Evolutionary conservation across 1,140 invertebrate genomes (phyloP).

Genomic region (Drosophila sp.): DNA sequence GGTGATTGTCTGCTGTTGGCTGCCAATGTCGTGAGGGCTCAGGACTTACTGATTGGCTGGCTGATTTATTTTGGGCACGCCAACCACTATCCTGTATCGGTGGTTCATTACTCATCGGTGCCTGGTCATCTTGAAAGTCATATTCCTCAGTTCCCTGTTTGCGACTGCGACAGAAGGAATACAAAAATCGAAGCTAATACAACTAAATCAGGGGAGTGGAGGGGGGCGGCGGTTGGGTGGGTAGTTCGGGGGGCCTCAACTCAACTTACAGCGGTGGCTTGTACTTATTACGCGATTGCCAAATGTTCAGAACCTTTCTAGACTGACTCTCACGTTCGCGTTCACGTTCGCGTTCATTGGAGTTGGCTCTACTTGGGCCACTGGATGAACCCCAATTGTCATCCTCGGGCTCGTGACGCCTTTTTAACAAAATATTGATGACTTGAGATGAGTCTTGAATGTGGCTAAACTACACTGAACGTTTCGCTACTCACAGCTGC

Average conservation of each 20-base stretch:
- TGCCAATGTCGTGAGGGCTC: constrained; percentile 38
- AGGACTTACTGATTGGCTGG: constrained; percentile 42
- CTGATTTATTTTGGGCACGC: constrained; percentile 45
- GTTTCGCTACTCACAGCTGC: constrained; percentile 66
- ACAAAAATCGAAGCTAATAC: neutral
- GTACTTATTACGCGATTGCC: constrained; percentile 62
- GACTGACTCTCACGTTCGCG: constrained; percentile 54
- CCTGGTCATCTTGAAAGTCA: constrained; percentile 54
- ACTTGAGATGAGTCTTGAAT: constrained; percentile 27
- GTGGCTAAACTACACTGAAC: constrained; percentile 19
- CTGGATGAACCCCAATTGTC: constrained; percentile 81
- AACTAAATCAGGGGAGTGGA: neutral
- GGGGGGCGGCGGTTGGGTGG: neutral
- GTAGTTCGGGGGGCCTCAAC: neutral
- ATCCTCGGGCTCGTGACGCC: constrained; percentile 66
- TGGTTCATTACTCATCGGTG: constrained; percentile 9
- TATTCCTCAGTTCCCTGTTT: constrained; percentile 71
- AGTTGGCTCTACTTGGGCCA: constrained; percentile 71
- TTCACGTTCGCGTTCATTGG: constrained; percentile 63
- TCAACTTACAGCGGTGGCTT: constrained; percentile 70
- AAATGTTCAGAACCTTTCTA: constrained; percentile 61
- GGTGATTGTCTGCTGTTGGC: constrained; percentile 41
- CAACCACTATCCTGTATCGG: constrained; percentile 58
- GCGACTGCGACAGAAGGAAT: constrained; percentile 32
- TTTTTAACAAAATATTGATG: constrained; percentile 23